Evolutionary conservation across 2,113 vertebrate genomes (phyloP).

Genomic region (Girardinichthys multiradiatus): DNA sequence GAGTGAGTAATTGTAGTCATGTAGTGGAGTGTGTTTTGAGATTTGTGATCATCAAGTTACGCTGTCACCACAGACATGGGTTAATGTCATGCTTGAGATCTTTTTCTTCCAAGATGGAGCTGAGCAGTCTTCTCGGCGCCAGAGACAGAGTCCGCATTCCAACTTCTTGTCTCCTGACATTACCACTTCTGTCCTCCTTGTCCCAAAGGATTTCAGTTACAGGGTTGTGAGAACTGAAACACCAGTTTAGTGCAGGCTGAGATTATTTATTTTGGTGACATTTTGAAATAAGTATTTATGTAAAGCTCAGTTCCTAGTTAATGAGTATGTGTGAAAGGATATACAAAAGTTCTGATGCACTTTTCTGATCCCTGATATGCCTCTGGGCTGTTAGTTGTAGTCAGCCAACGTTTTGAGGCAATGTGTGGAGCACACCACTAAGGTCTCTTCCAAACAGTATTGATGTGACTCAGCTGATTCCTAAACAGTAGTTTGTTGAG

Average conservation of each 20-base stretch:
- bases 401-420: too few relatives aligned
- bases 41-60: conserved; percentile 64
- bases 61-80: conserved; percentile 61
- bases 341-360: too few relatives aligned
- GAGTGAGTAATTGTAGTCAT: conserved; percentile 27
- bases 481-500: too few relatives aligned
- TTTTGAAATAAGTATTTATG: conserved; percentile 19
- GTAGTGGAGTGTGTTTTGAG: conserved; percentile 48
- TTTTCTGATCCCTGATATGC: too few relatives aligned
- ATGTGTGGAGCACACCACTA: too few relatives aligned
- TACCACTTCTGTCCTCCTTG: conserved; percentile 4
- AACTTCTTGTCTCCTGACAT: conserved; percentile 22
- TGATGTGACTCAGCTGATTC: too few relatives aligned
- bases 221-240: conserved; percentile 1
- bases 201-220: conserved; percentile 42
- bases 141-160: conserved; percentile 23
- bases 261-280: not conserved
- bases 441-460: too few relatives aligned
- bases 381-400: too few relatives aligned
- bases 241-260: not conserved
- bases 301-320: conserved; percentile 32
- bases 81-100: conserved; percentile 51
- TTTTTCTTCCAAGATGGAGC: conserved; percentile 45
- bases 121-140: conserved; percentile 43
- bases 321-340: conserved; percentile 4